These are phyloP conservation scores for Pimpla rufipes DNA, from an alignment of 2,888 invertebrate species.

Conservation along the genomic window DNA sequence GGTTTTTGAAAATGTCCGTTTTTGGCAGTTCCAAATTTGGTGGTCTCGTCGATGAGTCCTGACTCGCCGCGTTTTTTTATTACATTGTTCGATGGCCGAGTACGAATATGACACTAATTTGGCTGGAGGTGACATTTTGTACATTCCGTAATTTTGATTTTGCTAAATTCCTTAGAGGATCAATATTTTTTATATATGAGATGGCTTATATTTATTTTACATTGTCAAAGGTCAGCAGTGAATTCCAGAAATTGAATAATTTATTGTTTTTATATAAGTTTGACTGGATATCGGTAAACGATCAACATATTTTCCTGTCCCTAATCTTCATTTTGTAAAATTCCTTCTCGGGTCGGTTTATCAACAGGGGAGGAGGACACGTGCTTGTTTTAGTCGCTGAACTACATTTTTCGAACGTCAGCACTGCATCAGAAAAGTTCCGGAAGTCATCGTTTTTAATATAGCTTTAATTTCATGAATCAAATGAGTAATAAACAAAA, in stretches of 20 bases:
- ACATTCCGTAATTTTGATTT: too few relatives aligned
- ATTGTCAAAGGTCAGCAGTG: slow-evolving; percentile 55
- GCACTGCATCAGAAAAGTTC: slow-evolving; percentile 55
- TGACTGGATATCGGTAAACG: neutral
- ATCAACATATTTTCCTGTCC: slow-evolving; percentile 14
- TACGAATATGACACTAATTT: neutral
- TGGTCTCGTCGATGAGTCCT: neutral
- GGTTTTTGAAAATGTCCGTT: neutral
- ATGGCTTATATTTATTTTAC: slow-evolving; percentile 39
- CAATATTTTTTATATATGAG: too few relatives aligned
- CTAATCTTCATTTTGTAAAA: slow-evolving; percentile 13
- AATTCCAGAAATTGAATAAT: slow-evolving; percentile 18
- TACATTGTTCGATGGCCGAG: neutral
- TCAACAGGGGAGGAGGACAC: slow-evolving; percentile 18
- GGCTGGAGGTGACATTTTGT: too few relatives aligned
- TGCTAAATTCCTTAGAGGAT: too few relatives aligned
- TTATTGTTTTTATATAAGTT: slow-evolving; percentile 12
- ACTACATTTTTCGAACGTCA: slow-evolving; percentile 57
- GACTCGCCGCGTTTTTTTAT: neutral
- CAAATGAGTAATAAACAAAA: neutral
- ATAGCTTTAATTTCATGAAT: slow-evolving; percentile 8
- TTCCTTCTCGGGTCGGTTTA: slow-evolving; percentile 9
- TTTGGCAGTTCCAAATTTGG: neutral
- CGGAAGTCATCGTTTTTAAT: neutral
- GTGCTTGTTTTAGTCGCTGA: slow-evolving; percentile 21